Evolutionary conservation across 2,113 vertebrate genomes (phyloP).

Genomic region (Conger conger): DNA sequence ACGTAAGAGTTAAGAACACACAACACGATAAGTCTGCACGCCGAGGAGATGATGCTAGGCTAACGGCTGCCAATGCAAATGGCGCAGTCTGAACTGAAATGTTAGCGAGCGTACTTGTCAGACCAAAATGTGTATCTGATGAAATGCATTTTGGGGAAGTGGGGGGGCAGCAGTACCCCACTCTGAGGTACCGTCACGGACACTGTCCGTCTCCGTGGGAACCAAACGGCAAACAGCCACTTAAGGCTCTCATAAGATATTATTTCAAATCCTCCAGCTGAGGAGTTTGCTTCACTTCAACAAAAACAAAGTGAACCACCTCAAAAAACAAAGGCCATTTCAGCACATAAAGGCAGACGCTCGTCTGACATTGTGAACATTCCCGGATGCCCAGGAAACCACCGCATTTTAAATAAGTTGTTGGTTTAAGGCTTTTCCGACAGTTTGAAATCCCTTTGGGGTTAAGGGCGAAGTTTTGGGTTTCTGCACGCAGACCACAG

Average conservation of each 20-base stretch:
- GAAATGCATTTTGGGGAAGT: no score
- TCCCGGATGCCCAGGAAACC: slow-evolving; percentile 16
- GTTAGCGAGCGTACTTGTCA: neutral
- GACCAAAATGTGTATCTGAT: neutral
- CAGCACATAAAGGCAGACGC: neutral
- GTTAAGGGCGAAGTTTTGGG: neutral
- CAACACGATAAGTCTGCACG: neutral
- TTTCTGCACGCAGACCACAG: neutral
- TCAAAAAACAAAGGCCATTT: neutral
- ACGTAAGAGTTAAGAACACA: neutral
- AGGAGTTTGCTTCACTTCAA: neutral
- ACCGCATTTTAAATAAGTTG: neutral
- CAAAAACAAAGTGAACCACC: neutral
- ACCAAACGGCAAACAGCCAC: no score
- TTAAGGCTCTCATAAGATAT: no score
- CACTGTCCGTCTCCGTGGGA: no score
- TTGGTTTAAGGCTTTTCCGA: neutral
- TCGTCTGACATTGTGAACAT: neutral
- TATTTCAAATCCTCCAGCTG: no score
- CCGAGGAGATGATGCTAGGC: neutral
- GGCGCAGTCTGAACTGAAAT: no score
- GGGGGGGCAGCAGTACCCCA: no score
- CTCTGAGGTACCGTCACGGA: no score
- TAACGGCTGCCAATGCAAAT: neutral
- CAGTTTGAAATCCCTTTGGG: neutral